These are phyloP conservation scores for Sturmia bella DNA, from an alignment of 2,888 invertebrate genomes.

Conservation along the genomic window DNA sequence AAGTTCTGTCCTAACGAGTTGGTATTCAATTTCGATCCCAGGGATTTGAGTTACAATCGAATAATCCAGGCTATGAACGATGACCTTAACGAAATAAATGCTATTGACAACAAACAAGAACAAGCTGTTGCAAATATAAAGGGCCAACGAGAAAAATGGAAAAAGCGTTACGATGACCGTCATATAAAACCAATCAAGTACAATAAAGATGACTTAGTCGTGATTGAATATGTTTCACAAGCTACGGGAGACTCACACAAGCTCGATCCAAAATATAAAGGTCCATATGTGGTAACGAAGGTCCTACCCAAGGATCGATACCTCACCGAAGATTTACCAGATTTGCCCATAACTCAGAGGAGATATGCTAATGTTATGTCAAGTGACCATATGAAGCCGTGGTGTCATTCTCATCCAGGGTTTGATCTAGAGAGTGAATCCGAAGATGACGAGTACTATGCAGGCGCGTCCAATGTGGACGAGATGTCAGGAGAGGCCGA, in stretches of 20 bases:
- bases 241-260: neutral
- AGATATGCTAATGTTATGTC: neutral
- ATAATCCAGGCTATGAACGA: no score
- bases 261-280: neutral
- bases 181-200: no score
- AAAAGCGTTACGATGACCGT: no score
- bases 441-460: neutral
- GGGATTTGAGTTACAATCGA: no score
- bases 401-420: neutral
- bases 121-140: no score
- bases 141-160: no score
- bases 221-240: neutral
- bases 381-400: neutral
- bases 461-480: neutral
- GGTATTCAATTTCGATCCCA: no score
- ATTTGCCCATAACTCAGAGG: neutral
- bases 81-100: no score
- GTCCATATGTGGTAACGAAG: neutral
- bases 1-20: constrained; percentile 7
- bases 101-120: no score
- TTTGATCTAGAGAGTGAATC: neutral
- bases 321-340: neutral
- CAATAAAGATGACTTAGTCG: no score
- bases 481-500: neutral
- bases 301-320: neutral